phyloP scores from a whole-genome alignment of 2,113 vertebrate genomes.

The Lycocorax pyrrhopterus region DNA sequence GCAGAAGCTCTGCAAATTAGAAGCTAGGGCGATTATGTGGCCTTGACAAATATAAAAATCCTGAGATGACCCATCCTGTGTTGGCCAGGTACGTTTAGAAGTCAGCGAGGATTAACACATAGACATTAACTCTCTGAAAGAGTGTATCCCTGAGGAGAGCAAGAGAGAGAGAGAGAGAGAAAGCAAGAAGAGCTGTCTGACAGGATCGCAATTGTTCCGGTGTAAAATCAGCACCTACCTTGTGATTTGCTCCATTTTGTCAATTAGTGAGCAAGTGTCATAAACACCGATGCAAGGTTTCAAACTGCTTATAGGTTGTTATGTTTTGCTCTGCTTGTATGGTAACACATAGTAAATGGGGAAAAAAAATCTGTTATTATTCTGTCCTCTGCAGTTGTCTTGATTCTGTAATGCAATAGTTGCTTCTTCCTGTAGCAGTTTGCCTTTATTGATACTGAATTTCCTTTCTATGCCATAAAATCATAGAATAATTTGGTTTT shows the following conservation, averaged over 20 bases:
- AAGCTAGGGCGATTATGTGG: neutral
- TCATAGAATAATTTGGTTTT: neutral
- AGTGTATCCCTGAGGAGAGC: fast-evolving
- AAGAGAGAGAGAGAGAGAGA: neutral
- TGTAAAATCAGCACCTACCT: neutral
- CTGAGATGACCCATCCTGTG: neutral
- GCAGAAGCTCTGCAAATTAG: neutral
- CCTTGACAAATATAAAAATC: neutral
- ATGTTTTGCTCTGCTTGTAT: neutral
- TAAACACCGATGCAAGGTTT: neutral
- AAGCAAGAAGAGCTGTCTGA: neutral
- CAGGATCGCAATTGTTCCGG: neutral
- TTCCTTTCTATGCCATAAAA: neutral
- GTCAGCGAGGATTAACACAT: neutral
- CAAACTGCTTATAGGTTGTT: neutral
- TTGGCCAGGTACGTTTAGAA: neutral
- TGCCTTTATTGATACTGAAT: neutral
- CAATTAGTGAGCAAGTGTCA: neutral
- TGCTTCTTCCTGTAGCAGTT: neutral
- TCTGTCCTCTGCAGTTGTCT: neutral
- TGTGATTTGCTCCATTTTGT: neutral
- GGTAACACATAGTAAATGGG: neutral
- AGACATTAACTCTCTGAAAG: neutral
- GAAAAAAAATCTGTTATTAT: fast-evolving
- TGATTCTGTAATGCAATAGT: neutral